These are phyloP conservation scores for Micromussa lordhowensis DNA, from an alignment of 92 coral and sea anemone species.

Conservation along the genomic window DNA sequence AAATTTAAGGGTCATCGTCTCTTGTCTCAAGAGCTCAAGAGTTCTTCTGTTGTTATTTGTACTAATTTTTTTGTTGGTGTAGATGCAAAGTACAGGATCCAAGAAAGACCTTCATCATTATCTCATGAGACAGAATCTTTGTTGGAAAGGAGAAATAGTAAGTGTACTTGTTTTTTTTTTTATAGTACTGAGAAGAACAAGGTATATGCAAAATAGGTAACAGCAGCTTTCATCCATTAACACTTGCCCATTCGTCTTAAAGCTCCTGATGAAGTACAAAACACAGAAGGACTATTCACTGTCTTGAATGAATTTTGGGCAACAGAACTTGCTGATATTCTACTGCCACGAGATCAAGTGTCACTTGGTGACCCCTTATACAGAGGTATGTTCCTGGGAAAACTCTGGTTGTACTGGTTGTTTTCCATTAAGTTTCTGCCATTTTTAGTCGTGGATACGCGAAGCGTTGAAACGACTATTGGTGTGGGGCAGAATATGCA, in stretches of 20 bases:
- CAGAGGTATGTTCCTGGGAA: conserved; percentile 41
- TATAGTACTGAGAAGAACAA: background rate
- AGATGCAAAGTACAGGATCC: conserved; percentile 42
- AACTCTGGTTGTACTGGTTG: background rate
- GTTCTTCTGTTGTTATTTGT: background rate
- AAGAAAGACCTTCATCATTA: conserved; percentile 18
- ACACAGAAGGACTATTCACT: conserved; percentile 37
- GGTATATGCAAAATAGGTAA: background rate
- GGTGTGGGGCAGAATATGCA: too few species aligned
- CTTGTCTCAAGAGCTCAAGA: too few species aligned
- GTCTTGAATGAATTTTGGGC: conserved; percentile 60
- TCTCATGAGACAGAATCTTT: conserved; percentile 44
- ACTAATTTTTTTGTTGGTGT: background rate
- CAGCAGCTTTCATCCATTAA: background rate
- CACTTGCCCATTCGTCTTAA: background rate
- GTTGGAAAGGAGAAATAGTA: conserved; percentile 34
- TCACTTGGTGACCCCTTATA: conserved; percentile 56
- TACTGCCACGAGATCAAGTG: conserved; percentile 56
- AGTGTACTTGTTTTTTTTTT: background rate
- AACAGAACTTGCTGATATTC: conserved; percentile 58
- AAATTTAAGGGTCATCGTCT: background rate
- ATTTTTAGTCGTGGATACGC: too few species aligned
- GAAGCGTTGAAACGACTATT: too few species aligned
- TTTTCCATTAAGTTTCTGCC: background rate
- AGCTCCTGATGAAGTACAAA: conserved; percentile 48